A percentile compares a stretch with the other conserved stretches of the same genome.
Conservation (phyloP, 2,113 vertebrate genomes). For the Canis aureus region DNA sequence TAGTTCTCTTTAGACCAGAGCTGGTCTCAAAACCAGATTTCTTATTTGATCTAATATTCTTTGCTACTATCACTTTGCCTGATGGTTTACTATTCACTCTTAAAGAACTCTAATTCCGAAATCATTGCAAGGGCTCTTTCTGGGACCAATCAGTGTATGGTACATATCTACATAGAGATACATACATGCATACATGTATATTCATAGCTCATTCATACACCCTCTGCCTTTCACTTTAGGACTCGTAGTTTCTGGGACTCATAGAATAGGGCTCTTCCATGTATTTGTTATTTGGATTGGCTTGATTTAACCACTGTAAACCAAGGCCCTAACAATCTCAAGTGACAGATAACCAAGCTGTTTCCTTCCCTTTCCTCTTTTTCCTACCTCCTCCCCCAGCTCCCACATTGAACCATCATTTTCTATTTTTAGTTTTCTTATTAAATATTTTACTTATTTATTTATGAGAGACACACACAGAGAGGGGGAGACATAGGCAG, state of each 20-base stretch:
- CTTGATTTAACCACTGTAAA: background rate
- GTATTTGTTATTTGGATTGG: background rate
- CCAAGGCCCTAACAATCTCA: background rate
- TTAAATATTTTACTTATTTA: too few relatives aligned
- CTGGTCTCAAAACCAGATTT: background rate
- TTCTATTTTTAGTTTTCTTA: background rate
- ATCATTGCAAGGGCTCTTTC: background rate
- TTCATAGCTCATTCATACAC: background rate
- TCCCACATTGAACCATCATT: background rate
- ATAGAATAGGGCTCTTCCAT: fast-evolving
- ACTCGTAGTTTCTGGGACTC: background rate
- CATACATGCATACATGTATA: background rate
- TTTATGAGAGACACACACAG: too few relatives aligned
- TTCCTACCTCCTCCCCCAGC: background rate
- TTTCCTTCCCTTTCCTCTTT: background rate
- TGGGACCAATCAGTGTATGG: background rate
- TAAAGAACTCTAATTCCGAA: constrained; percentile 26
- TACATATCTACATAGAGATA: background rate
- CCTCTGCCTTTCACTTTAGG: background rate
- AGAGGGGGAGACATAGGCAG: too few relatives aligned
- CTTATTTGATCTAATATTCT: background rate
- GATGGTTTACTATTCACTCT: background rate
- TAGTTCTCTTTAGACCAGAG: background rate
- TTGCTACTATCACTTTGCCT: background rate
- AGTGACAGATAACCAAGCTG: background rate